Percentiles rank a stretch among this genome's conserved stretches.
Conservation (phyloP, 2,797 vertebrate genomes). For the Clarias fuscus region DNA sequence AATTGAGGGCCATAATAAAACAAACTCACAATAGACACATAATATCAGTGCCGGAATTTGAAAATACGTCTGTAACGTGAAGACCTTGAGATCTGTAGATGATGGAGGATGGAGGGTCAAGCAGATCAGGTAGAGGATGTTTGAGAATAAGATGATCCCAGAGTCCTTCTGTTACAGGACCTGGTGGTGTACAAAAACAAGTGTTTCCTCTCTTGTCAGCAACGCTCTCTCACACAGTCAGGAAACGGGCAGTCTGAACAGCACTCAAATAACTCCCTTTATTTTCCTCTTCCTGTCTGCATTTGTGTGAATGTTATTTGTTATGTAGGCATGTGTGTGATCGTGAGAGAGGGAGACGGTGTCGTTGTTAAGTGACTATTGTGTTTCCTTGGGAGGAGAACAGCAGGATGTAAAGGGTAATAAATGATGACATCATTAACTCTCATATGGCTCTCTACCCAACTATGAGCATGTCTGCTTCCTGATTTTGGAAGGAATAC, state of each 20-base stretch:
- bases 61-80: background rate
- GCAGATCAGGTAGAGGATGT: constrained; percentile 37
- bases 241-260: constrained; percentile 63
- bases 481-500: constrained; percentile 68
- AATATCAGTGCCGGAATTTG: background rate
- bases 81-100: constrained; percentile 18
- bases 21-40: background rate
- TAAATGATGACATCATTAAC: constrained; percentile 68
- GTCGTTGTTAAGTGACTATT: constrained; percentile 59
- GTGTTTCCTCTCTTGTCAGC: constrained; percentile 63
- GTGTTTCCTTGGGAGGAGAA: constrained; percentile 68
- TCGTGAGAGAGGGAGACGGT: constrained; percentile 67
- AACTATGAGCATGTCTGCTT: constrained; percentile 71
- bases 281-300: constrained; percentile 71
- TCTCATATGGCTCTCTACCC: constrained; percentile 26
- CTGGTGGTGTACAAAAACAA: constrained; percentile 40
- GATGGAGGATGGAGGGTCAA: constrained; percentile 26
- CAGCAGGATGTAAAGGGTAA: constrained; percentile 71
- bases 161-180: constrained; percentile 27
- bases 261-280: constrained; percentile 67
- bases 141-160: constrained; percentile 30
- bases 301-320: constrained; percentile 62
- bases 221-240: constrained; percentile 59
- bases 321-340: constrained; percentile 68
- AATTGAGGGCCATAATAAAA: background rate